Evolutionary conservation across 2,113 vertebrate genomes (phyloP).

Genomic region (Aptenodytes patagonicus): DNA sequence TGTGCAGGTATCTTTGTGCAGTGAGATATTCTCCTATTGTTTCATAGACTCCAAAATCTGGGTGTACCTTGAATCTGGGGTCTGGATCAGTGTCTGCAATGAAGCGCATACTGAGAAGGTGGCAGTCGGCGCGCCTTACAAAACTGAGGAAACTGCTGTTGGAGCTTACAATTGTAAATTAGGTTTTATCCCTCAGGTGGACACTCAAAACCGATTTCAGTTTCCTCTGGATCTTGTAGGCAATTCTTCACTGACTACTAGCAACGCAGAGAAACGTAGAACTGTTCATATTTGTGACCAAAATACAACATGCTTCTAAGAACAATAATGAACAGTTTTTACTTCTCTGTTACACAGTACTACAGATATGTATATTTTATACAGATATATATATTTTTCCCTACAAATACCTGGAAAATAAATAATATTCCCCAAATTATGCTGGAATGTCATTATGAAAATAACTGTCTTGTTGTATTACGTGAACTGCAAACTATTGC

Average conservation of each 20-base stretch:
- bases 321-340: background rate
- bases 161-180: background rate
- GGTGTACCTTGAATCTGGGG: background rate
- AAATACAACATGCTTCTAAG: background rate
- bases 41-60: background rate
- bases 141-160: background rate
- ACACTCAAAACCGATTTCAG: background rate
- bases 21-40: background rate
- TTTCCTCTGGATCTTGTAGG: background rate
- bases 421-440: background rate
- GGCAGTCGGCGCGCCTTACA: rapidly evolving
- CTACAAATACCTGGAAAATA: background rate
- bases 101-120: background rate
- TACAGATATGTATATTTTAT: rapidly evolving
- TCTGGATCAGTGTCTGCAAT: background rate
- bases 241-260: background rate
- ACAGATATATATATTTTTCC: rapidly evolving
- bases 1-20: background rate
- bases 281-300: background rate
- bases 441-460: background rate
- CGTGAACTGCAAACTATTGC: background rate
- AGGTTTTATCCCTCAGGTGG: background rate
- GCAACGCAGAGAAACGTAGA: rapidly evolving
- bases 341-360: background rate
- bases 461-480: background rate